phyloP scores from a whole-genome alignment of 2,888 invertebrate species.

The Volucella inflata region DNA sequence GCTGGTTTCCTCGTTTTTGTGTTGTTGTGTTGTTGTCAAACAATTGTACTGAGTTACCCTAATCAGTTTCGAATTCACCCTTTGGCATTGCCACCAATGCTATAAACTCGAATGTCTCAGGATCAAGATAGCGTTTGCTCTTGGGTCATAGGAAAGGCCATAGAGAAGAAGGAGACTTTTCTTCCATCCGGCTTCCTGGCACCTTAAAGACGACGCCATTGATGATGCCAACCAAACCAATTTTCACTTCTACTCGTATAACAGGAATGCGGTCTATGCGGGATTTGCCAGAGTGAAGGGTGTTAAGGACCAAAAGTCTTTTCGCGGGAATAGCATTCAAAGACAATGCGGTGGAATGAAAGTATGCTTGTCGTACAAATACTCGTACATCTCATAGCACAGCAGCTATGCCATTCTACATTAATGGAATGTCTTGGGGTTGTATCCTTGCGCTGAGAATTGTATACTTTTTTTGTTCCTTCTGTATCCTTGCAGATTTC shows the following conservation, averaged over 20 bases:
- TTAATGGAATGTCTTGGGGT: conserved; percentile 53
- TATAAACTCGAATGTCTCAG: too few species aligned
- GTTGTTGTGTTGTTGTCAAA: too few species aligned
- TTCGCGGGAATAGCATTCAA: conserved; percentile 41
- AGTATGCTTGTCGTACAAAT: too few species aligned
- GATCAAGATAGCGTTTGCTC: too few species aligned
- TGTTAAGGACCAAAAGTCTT: not conserved
- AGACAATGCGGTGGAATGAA: conserved; percentile 42
- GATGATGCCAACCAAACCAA: conserved; percentile 62
- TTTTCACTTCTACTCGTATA: conserved; percentile 33
- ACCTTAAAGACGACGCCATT: conserved; percentile 55
- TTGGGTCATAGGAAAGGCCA: too few species aligned
- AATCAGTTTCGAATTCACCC: conserved; percentile 47
- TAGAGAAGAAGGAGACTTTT: too few species aligned
- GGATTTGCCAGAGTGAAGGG: too few species aligned
- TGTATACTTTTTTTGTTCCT: conserved; percentile 32
- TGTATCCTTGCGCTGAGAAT: too few species aligned
- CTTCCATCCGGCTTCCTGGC: conserved; percentile 32
- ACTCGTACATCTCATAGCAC: conserved; percentile 4
- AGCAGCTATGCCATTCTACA: conserved; percentile 14
- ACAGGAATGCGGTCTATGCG: conserved; percentile 49
- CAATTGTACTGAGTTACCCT: conserved; percentile 26
- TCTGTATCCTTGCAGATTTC: not conserved
- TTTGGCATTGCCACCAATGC: conserved; percentile 21
- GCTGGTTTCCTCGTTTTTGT: not conserved